Conservation (phyloP, 1,140 invertebrate genomes). For the Drosophila nigrodunni region DNA sequence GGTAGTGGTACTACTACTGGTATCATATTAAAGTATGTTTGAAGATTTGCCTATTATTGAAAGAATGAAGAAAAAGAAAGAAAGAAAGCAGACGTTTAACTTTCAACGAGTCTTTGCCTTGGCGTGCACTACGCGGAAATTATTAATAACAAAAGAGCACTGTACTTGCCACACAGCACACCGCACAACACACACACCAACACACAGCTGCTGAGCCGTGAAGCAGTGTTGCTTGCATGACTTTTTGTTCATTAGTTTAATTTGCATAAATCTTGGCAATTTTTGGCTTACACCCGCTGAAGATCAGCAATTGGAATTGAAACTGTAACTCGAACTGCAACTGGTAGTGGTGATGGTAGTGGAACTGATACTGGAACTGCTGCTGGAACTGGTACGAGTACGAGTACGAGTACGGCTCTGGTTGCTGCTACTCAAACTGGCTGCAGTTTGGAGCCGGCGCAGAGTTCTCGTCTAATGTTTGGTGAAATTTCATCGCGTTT, state of each 20-base stretch:
- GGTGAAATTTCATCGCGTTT: slow-evolving; percentile 83
- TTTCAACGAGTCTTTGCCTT: slow-evolving; percentile 60
- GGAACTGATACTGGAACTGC: slow-evolving; percentile 22
- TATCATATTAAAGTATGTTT: slow-evolving; percentile 4
- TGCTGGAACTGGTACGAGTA: slow-evolving; percentile 33
- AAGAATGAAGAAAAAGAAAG: slow-evolving; percentile 9
- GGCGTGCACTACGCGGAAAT: slow-evolving; percentile 77
- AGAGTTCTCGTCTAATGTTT: slow-evolving; percentile 49
- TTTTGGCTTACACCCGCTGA: slow-evolving; percentile 52
- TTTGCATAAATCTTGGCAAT: slow-evolving; percentile 64
- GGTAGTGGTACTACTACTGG: background rate
- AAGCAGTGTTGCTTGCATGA: slow-evolving; percentile 47
- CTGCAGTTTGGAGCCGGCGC: slow-evolving; percentile 26
- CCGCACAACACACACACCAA: slow-evolving; percentile 13
- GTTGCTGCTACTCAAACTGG: slow-evolving; percentile 33
- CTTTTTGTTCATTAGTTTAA: slow-evolving; percentile 77
- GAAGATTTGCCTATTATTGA: slow-evolving; percentile 54
- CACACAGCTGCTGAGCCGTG: slow-evolving; percentile 59
- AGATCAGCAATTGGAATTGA: slow-evolving; percentile 34
- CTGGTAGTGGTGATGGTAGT: slow-evolving; percentile 45
- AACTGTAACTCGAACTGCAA: slow-evolving; percentile 19
- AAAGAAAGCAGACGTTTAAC: slow-evolving; percentile 71
- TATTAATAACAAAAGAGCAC: slow-evolving; percentile 71
- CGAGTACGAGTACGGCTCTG: too few species aligned
- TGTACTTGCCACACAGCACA: slow-evolving; percentile 24